Percentiles rank a stretch among this genome's conserved stretches.
These are phyloP conservation scores for Porites lobata DNA, from an alignment of 92 coral and sea anemone species.

Conservation along the genomic window DNA sequence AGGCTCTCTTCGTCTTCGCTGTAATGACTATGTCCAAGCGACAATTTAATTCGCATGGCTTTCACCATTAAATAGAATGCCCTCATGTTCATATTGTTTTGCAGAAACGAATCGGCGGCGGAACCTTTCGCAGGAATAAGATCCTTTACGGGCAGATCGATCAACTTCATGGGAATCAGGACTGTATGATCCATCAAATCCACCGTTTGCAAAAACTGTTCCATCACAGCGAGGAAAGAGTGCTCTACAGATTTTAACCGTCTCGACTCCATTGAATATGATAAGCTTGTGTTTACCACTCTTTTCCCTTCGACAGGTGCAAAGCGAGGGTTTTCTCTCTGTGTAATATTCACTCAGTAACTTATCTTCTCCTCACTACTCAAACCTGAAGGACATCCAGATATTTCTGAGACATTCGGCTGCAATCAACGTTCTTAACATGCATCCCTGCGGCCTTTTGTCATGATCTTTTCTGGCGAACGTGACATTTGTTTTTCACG, in stretches of 20 bases:
- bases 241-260: constrained; percentile 70
- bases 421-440: background rate
- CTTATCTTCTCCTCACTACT: background rate
- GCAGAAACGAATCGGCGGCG: constrained; percentile 46
- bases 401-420: background rate
- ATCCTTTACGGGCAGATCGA: constrained; percentile 86
- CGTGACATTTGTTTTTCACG: constrained; percentile 35
- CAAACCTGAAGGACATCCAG: background rate
- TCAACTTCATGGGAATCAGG: constrained; percentile 86
- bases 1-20: constrained; percentile 65
- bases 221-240: constrained; percentile 86
- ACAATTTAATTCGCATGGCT: constrained; percentile 77
- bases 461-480: background rate
- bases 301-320: constrained; percentile 12
- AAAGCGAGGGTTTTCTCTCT: background rate
- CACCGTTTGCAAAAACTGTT: constrained; percentile 81
- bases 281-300: background rate
- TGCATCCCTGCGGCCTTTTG: background rate
- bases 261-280: constrained; percentile 58
- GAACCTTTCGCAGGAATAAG: constrained; percentile 40
- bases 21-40: constrained; percentile 57
- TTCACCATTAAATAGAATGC: constrained; percentile 83
- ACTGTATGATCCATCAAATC: constrained; percentile 95
- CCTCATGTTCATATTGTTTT: constrained; percentile 78
- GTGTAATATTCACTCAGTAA: background rate